phyloP scores from a whole-genome alignment of 2,888 invertebrate species.

The Andricus curvator region DNA sequence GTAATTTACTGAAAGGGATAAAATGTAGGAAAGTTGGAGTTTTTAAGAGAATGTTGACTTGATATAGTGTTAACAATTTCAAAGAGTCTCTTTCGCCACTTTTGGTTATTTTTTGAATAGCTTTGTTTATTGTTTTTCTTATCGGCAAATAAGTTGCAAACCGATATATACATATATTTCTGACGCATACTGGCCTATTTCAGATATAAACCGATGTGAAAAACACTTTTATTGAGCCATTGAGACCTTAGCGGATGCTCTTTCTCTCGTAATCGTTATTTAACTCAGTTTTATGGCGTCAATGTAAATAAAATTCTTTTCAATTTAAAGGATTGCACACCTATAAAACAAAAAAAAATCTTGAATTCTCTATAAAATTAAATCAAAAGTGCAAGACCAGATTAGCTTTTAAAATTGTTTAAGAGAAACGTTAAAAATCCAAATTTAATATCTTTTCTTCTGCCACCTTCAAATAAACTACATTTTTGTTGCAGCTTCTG shows the following conservation, averaged over 20 bases:
- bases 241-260: slow-evolving; percentile 40
- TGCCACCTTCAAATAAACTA: background rate
- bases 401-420: no score
- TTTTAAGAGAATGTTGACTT: no score
- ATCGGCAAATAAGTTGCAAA: background rate
- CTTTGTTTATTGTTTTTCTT: background rate
- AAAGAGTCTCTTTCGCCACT: background rate
- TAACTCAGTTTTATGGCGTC: slow-evolving; percentile 28
- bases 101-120: background rate
- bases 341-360: background rate
- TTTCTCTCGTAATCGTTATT: slow-evolving; percentile 42
- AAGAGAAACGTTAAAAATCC: background rate
- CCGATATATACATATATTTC: no score
- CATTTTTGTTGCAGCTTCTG: slow-evolving; percentile 60
- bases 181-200: background rate
- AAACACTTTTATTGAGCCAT: slow-evolving; percentile 26
- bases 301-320: slow-evolving; percentile 5
- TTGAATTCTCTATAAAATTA: background rate
- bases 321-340: background rate
- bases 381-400: background rate
- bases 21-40: background rate
- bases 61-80: background rate
- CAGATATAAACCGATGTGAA: background rate
- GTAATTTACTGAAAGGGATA: background rate
- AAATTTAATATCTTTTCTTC: background rate